Evolutionary conservation across 2,888 invertebrate species (phyloP), one percentile per base, ranked within the genome.

Genomic region (Pammene aurita): DNA sequence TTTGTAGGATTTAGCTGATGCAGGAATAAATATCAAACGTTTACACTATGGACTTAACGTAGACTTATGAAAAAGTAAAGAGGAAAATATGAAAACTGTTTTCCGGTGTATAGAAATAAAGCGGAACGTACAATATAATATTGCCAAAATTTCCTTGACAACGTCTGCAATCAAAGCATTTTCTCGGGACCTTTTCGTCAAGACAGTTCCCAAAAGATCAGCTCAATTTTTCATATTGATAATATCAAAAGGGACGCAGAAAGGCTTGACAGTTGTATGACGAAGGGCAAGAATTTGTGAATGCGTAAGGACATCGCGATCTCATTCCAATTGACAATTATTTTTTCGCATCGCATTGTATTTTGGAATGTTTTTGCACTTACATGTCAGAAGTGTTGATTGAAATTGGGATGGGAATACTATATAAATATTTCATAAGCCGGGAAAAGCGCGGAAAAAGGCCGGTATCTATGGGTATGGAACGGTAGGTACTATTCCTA

Each of bases 191-290:
- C 67, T 65, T 58, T 71, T 71, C 42, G 44, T 46, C 65, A 71
- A 70, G 65, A 66, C 64, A 62, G 60, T 7, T n/a, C 65, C 58
- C 48, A 13, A 14, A 61, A 66, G 67, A 69, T 57, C 16, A 56
- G 52, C 64, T 56, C 66, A 62, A 71, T 70, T 72, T 77, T 74
- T 79, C 75, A 73, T 74, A 73, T 64, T 74, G 67, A 75, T 73
- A 76, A 77, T 78, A 83, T 82, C 82, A 78, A 76, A 79, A 76
- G 73, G 77, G 73, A 75, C 74, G 75, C 76, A 74, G 70, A 72
- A 72, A 71, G 71, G 76, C 72, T 70, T 83, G 82, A 81, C 83
- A 79, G 77, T 71, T 72, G 70, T 70, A 74, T 80, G 80, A 83
- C 75, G 80, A 78, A 78, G 77, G 77, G 73, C 70, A 14, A n/a